Conservation (phyloP, 2,113 vertebrate species). For the Brachyhypopomus gauderio region DNA sequence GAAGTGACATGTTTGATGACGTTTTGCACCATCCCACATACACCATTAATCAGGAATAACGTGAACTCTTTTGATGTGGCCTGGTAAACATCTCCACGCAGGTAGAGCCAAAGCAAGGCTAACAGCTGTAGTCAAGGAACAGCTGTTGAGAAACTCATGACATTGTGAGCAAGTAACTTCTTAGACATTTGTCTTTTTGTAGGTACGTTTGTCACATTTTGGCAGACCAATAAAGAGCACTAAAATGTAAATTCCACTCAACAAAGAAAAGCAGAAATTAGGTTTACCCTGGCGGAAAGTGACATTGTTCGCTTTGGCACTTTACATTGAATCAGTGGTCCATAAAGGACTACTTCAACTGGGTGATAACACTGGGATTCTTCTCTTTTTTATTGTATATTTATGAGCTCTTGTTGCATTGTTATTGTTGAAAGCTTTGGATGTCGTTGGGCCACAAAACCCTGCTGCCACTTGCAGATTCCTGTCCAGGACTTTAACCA, state of each 20-base stretch:
- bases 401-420: constrained; percentile 9
- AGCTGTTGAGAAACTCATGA: no score
- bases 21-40: no score
- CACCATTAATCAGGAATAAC: no score
- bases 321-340: neutral
- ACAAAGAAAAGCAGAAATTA: neutral
- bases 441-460: neutral
- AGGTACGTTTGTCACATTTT: neutral
- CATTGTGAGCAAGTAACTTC: no score
- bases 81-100: no score
- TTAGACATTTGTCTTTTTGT: neutral
- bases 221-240: neutral
- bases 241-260: neutral
- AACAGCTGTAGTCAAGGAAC: no score
- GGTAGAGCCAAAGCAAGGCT: no score
- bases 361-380: neutral
- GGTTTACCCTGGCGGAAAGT: neutral
- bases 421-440: constrained; percentile 7
- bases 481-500: constrained; percentile 34
- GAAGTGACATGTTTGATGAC: no score
- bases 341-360: neutral
- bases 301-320: neutral
- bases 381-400: neutral
- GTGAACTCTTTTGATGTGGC: no score
- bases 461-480: neutral